Percentiles rank a stretch among this genome's conserved stretches.
Evolutionary conservation across 2,888 invertebrate genomes (phyloP).

Genomic region (Sinohyriopsis cumingii): DNA sequence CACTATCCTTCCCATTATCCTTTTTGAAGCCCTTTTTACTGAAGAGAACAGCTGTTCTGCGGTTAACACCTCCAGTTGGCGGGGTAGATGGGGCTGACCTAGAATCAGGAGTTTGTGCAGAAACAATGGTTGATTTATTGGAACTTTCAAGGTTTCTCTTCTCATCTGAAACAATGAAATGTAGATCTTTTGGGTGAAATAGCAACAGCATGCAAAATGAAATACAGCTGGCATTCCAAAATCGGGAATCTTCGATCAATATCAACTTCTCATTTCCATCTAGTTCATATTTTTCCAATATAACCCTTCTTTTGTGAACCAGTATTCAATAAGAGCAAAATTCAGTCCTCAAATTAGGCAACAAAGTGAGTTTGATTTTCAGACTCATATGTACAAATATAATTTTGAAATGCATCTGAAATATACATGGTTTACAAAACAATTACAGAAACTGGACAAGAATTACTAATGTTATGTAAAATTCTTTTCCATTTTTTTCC

Average conservation of each 20-base stretch:
- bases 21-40: slow-evolving; percentile 77
- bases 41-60: slow-evolving; percentile 84
- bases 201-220: slow-evolving; percentile 3
- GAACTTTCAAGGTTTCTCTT: slow-evolving; percentile 9
- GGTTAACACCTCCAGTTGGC: slow-evolving; percentile 78
- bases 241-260: background rate
- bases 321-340: too few relatives aligned
- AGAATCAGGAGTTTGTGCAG: too few relatives aligned
- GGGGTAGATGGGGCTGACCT: slow-evolving; percentile 43
- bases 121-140: slow-evolving; percentile 1
- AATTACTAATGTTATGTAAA: too few relatives aligned
- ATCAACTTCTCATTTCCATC: background rate
- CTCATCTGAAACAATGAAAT: slow-evolving; percentile 1
- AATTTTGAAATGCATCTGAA: too few relatives aligned
- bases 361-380: too few relatives aligned
- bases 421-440: too few relatives aligned
- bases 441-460: too few relatives aligned
- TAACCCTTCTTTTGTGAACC: too few relatives aligned
- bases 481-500: too few relatives aligned
- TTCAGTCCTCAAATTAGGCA: too few relatives aligned
- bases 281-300: too few relatives aligned
- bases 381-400: too few relatives aligned
- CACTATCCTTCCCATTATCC: slow-evolving; percentile 35
- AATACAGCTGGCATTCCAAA: background rate
- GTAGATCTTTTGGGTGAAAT: background rate